Base-by-base conservation (phyloP, 1,140 invertebrate species). In the Aphelenchoides avenae region DNA sequence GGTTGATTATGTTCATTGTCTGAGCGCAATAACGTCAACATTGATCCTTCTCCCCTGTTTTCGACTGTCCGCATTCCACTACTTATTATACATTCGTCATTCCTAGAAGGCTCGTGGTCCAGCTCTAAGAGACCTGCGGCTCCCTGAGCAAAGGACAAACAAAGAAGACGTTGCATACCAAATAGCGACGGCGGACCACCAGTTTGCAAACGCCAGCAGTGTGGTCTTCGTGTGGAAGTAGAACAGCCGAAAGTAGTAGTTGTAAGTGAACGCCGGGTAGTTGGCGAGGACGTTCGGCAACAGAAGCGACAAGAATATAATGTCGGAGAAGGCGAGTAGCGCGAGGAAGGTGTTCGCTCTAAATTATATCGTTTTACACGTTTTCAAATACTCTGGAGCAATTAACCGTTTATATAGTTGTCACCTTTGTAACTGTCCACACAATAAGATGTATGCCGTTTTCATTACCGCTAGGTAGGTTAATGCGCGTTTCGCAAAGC, bases 181-280 rank as follows among this genome's bases (percentile, higher is more conserved):
- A 43, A 77, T 73, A 13, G 71, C 71, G 20, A 76, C 69, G 5
- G 69, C 74, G 13, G 71, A 73, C n/a, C 61, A 66, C 72, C 71
- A 73, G 40, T 73, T 73, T 20, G 73, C 69, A 11, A 73, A 47
- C 18, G 73, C 54, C 13, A 66, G 41, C n/a, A 76, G 36, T 30
- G 26, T 61, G n/a, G 73, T 64, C 47, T 76, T 76, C 11, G 71
- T 42, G 48, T 66, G 56, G 24, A 73, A 63, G 53, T 76, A 73
- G 37, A 73, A 66, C 39, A 42, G 46, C 18, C 71, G 73, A 41
- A 76, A 73, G 34, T 61, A 66, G 27, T 57, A 61, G 47, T 72
- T 61, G 30, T 58, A 59, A 11, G 60, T 66, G 57, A 73, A 76
- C 11, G 68, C 26, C 9, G 42, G 43, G 37, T 70, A 73, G 44